Evolutionary conservation across 2,797 vertebrate species (phyloP).

Genomic region (Tapirus indicus): DNA sequence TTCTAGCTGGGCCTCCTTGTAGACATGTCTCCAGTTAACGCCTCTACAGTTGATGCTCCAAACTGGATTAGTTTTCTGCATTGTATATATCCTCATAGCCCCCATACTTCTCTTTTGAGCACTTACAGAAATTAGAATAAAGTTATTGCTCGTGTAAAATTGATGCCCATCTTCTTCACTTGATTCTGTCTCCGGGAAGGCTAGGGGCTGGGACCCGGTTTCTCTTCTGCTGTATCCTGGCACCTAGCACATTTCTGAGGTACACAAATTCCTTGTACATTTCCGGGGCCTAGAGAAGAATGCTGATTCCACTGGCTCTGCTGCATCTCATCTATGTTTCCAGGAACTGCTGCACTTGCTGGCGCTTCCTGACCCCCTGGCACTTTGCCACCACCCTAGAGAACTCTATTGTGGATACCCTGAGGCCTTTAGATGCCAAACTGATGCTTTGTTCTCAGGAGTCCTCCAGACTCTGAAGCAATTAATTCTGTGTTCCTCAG

Average conservation of each 20-base stretch:
- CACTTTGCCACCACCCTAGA: background rate
- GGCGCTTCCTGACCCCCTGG: background rate
- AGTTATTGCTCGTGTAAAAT: background rate
- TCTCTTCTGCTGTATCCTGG: background rate
- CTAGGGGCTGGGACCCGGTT: background rate
- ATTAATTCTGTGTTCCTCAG: conserved; percentile 50
- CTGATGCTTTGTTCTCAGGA: conserved; percentile 31
- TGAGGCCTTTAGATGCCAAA: background rate
- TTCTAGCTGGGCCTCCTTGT: background rate
- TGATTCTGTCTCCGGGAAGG: background rate
- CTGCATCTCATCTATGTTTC: background rate
- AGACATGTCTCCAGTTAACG: background rate
- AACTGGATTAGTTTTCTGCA: background rate
- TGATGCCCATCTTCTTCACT: background rate
- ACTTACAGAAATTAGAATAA: background rate
- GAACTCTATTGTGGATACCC: background rate
- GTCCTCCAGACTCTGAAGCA: background rate
- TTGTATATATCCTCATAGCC: background rate
- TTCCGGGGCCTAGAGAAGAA: background rate
- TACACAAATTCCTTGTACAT: background rate
- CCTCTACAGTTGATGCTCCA: background rate
- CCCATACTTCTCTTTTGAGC: background rate
- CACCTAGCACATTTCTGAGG: background rate
- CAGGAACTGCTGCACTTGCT: background rate
- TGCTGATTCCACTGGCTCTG: background rate